These are phyloP conservation scores for Clarias batrachus DNA, from an alignment of 2,113 vertebrate genomes.

Conservation along the genomic window DNA sequence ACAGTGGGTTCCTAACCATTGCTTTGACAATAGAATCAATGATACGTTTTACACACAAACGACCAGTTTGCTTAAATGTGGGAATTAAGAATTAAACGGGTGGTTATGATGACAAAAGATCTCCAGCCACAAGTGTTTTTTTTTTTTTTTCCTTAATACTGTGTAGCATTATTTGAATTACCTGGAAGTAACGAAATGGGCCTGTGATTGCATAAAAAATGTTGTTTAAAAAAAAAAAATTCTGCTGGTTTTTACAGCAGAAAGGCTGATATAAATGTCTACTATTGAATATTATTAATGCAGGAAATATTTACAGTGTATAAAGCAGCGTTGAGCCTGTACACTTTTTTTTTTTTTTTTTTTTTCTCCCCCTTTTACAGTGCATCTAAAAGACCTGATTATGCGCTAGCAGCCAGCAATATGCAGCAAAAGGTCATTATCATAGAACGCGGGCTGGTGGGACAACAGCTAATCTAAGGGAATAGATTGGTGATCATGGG, in stretches of 20 bases:
- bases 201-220: neutral
- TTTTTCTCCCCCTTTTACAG: conserved; percentile 11
- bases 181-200: neutral
- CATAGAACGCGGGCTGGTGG: conserved; percentile 43
- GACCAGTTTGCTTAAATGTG: neutral
- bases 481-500: conserved; percentile 52
- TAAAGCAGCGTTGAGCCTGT: conserved; percentile 39
- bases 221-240: too few species aligned
- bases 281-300: conserved; percentile 68
- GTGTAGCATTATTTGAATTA: conserved; percentile 23
- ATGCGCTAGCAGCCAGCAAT: conserved; percentile 34
- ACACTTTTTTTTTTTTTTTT: too few species aligned
- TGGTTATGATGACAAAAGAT: conserved; percentile 4
- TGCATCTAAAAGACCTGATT: conserved; percentile 49
- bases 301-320: conserved; percentile 53
- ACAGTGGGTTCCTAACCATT: conserved; percentile 27
- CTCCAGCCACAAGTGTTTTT: neutral
- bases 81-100: conserved; percentile 37
- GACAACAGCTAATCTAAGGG: conserved; percentile 52
- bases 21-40: conserved; percentile 51
- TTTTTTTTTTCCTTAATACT: conserved; percentile 13
- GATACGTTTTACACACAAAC: conserved; percentile 43
- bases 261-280: conserved; percentile 64
- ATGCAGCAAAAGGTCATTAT: conserved; percentile 48
- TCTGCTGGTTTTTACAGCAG: conserved; percentile 31